phyloP scores from a whole-genome alignment of 2,888 invertebrate species.

The Dryobota labecula region DNA sequence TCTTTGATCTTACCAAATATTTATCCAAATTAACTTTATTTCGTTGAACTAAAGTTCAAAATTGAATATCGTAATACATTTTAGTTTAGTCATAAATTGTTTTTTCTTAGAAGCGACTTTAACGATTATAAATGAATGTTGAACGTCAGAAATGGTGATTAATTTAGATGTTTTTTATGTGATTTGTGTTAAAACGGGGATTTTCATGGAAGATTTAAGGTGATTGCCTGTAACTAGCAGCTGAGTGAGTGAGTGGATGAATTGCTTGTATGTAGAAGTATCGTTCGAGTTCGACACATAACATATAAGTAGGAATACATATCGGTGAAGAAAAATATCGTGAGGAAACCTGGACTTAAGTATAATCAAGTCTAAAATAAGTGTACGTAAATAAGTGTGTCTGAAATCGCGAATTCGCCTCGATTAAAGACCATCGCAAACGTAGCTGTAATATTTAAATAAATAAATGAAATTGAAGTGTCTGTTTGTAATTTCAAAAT shows the following conservation, averaged over 20 bases:
- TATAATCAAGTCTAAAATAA: too few relatives aligned
- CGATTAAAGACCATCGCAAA: too few relatives aligned
- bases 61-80: background rate
- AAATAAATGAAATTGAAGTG: too few relatives aligned
- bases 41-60: background rate
- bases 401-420: too few relatives aligned
- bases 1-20: background rate
- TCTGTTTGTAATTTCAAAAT: too few relatives aligned
- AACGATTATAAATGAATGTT: constrained; percentile 58
- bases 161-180: constrained; percentile 49
- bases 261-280: background rate
- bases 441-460: too few relatives aligned
- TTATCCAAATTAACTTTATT: constrained; percentile 5
- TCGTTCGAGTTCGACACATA: background rate
- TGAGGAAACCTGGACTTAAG: too few relatives aligned
- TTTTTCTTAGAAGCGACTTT: constrained; percentile 58
- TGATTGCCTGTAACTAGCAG: constrained; percentile 22
- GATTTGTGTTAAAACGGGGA: constrained; percentile 46
- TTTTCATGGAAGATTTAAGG: constrained; percentile 40
- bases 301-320: too few relatives aligned
- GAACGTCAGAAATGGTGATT: constrained; percentile 50
- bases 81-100: constrained; percentile 43
- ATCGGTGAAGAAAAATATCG: too few relatives aligned
- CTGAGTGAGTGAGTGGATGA: constrained; percentile 4
- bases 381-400: too few relatives aligned